A percentile compares a stretch with the other conserved stretches of the same genome.
These are phyloP conservation scores for Motacilla tschutschensis DNA, from an alignment of 2,113 vertebrate species.

Conservation along the genomic window DNA sequence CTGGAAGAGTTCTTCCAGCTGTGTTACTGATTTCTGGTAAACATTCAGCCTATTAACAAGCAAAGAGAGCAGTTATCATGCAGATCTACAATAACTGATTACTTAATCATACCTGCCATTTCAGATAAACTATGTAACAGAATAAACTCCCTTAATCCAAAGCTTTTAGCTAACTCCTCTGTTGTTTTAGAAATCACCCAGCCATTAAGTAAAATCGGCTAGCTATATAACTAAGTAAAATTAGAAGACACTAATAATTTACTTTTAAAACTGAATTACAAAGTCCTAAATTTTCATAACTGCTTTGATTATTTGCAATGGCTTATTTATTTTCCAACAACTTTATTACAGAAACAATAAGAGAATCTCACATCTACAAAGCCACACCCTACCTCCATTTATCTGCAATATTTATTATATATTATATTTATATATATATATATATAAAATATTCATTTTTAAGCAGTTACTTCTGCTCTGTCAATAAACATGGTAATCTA, in stretches of 20 bases:
- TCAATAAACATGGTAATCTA: not conserved
- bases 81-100: not conserved
- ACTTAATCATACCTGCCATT: not conserved
- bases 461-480: not conserved
- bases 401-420: too few species aligned
- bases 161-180: not conserved
- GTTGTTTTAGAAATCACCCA: not conserved
- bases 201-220: not conserved
- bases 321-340: not conserved
- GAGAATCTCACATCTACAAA: not conserved
- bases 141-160: not conserved
- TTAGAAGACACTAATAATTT: not conserved
- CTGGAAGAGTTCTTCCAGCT: conserved; percentile 44
- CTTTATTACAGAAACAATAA: not conserved
- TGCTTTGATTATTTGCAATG: not conserved
- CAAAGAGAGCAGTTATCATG: not conserved
- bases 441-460: not conserved
- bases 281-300: not conserved
- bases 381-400: accelerated
- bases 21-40: not conserved
- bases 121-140: not conserved
- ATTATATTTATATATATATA: too few species aligned
- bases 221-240: not conserved
- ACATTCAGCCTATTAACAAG: conserved; percentile 23
- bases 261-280: not conserved